Conservation (phyloP, 2,888 invertebrate species). For the Pycnomerus fuliginosus region DNA sequence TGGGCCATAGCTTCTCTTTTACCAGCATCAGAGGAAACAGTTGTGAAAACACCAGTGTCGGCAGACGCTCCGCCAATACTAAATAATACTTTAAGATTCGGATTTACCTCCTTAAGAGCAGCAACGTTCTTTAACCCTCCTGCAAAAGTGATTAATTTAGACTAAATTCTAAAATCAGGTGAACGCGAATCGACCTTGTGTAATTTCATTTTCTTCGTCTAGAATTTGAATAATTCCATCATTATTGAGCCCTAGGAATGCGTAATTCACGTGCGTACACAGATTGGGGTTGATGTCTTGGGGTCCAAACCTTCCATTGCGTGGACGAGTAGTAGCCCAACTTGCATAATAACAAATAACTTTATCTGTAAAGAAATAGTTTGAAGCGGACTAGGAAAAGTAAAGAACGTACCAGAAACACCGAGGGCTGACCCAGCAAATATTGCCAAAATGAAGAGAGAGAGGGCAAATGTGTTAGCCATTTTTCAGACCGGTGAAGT, state of each 20-base stretch:
- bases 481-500: too few relatives aligned
- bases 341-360: slow-evolving; percentile 39
- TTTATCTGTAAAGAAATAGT: slow-evolving; percentile 4
- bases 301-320: slow-evolving; percentile 37
- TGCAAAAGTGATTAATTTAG: slow-evolving; percentile 1
- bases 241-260: slow-evolving; percentile 35
- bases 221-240: slow-evolving; percentile 26
- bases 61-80: slow-evolving; percentile 18
- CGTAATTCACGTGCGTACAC: slow-evolving; percentile 40
- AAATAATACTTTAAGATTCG: slow-evolving; percentile 13
- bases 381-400: too few relatives aligned
- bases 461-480: too few relatives aligned
- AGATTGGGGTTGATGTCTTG: slow-evolving; percentile 34
- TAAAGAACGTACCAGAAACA: too few relatives aligned
- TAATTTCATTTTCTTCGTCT: slow-evolving; percentile 4
- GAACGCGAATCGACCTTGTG: background rate
- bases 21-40: slow-evolving; percentile 1
- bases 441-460: too few relatives aligned
- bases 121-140: slow-evolving; percentile 11
- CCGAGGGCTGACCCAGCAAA: too few relatives aligned
- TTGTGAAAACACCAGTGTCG: slow-evolving; percentile 5
- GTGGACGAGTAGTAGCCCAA: too few relatives aligned
- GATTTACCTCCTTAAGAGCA: slow-evolving; percentile 24
- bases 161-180: too few relatives aligned
- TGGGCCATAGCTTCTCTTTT: slow-evolving; percentile 5